phyloP scores from a whole-genome alignment of 2,113 vertebrate species.

The Orthonyx spaldingii region DNA sequence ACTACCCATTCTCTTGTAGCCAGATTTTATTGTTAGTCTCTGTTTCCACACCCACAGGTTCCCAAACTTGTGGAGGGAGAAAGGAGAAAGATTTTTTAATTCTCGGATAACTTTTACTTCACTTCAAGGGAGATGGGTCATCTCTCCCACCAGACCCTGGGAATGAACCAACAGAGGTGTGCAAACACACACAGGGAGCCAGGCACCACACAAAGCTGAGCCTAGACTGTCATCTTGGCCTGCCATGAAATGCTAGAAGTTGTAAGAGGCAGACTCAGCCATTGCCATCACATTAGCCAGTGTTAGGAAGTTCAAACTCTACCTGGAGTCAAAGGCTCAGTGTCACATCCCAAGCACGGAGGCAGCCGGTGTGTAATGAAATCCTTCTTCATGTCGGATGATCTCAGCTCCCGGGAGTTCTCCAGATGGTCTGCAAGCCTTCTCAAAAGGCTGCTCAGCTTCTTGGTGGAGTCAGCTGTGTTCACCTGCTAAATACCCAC shows the following conservation, averaged over 20 bases:
- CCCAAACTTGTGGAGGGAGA: background rate
- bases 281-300: background rate
- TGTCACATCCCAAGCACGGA: constrained; percentile 62
- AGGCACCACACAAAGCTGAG: background rate
- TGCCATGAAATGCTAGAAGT: background rate
- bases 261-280: background rate
- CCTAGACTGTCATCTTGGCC: background rate
- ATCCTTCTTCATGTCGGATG: constrained; percentile 86
- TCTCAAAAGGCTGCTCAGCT: constrained; percentile 74
- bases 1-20: background rate
- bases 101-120: background rate
- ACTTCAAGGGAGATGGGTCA: accelerated
- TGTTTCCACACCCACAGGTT: background rate
- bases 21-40: background rate
- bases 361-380: constrained; percentile 82
- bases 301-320: background rate
- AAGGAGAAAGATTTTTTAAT: background rate
- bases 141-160: background rate
- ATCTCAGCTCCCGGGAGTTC: constrained; percentile 56
- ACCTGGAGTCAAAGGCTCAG: constrained; percentile 71
- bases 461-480: background rate
- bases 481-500: constrained; percentile 66
- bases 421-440: constrained; percentile 78
- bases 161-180: background rate
- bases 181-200: background rate